Conservation (phyloP, 2,888 invertebrate genomes). For the Drosophila parthenogenetica region DNA sequence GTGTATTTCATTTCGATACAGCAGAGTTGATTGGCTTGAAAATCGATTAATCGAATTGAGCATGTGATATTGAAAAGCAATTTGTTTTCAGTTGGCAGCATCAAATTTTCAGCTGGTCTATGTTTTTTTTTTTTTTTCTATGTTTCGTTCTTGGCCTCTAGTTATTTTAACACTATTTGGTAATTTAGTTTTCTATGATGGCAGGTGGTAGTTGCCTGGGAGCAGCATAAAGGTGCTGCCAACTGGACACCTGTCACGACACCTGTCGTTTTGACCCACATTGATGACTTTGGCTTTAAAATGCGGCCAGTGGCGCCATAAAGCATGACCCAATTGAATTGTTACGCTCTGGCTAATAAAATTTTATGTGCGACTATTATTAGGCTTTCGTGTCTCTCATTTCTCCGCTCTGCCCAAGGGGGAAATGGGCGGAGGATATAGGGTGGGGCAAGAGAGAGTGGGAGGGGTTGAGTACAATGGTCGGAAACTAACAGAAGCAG, state of each 20-base stretch:
- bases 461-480: constrained; percentile 25
- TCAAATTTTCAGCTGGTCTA: constrained; percentile 9
- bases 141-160: not conserved
- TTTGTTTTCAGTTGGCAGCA: constrained; percentile 28
- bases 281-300: constrained; percentile 50
- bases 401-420: not conserved
- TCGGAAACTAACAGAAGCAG: constrained; percentile 1
- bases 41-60: constrained; percentile 23
- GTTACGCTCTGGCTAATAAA: constrained; percentile 73
- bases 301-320: constrained; percentile 60
- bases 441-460: too few relatives aligned
- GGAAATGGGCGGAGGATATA: not conserved
- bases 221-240: not conserved
- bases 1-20: not conserved
- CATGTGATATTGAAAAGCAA: constrained; percentile 14
- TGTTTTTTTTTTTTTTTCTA: not conserved
- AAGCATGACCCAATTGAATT: constrained; percentile 79
- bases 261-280: constrained; percentile 57
- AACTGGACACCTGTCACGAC: not conserved
- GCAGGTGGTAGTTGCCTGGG: constrained; percentile 5
- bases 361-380: constrained; percentile 77
- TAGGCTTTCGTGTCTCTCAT: constrained; percentile 56
- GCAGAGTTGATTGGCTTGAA: constrained; percentile 3
- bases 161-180: constrained; percentile 9
- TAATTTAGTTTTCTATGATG: constrained; percentile 20